Evolutionary conservation across 1,140 invertebrate species (phyloP).

Genomic region (Neuroterus valhalla): DNA sequence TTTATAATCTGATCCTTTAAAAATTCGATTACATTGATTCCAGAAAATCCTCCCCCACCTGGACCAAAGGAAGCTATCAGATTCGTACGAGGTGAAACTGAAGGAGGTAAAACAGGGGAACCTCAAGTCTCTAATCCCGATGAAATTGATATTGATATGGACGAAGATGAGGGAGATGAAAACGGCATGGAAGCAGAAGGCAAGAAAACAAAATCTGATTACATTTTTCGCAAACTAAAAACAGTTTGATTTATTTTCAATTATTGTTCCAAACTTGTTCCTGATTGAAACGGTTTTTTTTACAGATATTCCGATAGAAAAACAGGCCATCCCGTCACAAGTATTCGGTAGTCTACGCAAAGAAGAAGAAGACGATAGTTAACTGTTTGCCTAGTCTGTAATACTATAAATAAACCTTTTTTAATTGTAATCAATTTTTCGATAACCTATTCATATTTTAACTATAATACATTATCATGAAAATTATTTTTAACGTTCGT

Average conservation of each 20-base stretch:
- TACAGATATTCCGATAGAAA: constrained; percentile 83
- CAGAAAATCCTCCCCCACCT: constrained; percentile 61
- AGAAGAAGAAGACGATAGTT: constrained; percentile 60
- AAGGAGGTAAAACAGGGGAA: constrained; percentile 82
- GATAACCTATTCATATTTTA: no score
- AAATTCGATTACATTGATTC: constrained; percentile 20
- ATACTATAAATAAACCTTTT: constrained; percentile 10
- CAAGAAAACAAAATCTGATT: constrained; percentile 38
- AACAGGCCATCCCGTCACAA: constrained; percentile 87
- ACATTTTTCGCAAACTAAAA: constrained; percentile 31
- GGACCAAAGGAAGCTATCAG: constrained; percentile 81
- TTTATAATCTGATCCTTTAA: constrained; percentile 30
- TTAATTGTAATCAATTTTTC: background rate
- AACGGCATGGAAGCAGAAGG: constrained; percentile 72
- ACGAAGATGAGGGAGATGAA: constrained; percentile 79
- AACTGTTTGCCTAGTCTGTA: background rate
- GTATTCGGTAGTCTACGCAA: constrained; percentile 88
- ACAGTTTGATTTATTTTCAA: background rate
- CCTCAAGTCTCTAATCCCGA: constrained; percentile 90
- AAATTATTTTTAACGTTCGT: no score
- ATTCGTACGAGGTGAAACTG: constrained; percentile 91
- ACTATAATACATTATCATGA: no score
- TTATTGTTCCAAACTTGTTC: background rate
- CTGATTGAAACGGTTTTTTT: constrained; percentile 51
- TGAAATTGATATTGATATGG: constrained; percentile 92